Conservation (phyloP, 1,140 invertebrate genomes). For the Drosophila santomea region DNA sequence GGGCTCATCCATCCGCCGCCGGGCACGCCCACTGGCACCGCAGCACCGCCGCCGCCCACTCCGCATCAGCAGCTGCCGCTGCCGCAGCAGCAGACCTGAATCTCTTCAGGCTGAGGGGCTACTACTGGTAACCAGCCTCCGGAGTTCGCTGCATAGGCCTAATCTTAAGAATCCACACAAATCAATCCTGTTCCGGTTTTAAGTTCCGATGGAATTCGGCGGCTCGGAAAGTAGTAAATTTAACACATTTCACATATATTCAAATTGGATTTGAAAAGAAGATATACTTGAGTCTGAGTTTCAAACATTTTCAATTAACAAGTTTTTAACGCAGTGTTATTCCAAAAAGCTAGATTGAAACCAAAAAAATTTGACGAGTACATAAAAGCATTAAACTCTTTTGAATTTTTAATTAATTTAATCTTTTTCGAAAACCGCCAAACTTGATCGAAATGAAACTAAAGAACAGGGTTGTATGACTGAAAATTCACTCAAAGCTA, state of each 20-base stretch:
- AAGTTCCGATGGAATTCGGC: background rate
- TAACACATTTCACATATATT: background rate
- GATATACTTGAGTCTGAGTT: background rate
- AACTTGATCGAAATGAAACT: slow-evolving; percentile 5
- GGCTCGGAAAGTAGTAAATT: background rate
- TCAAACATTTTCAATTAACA: background rate
- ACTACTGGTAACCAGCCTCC: slow-evolving; percentile 39
- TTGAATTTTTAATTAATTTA: too few relatives aligned
- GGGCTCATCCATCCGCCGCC: slow-evolving; percentile 13
- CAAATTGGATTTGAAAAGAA: background rate
- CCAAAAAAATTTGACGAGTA: background rate
- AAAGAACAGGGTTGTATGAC: slow-evolving; percentile 46
- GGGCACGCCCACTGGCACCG: slow-evolving; percentile 26
- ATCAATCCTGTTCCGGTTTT: slow-evolving; percentile 13
- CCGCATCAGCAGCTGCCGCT: slow-evolving; percentile 31
- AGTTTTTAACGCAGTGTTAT: too few relatives aligned
- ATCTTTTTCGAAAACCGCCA: background rate
- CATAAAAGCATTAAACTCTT: background rate
- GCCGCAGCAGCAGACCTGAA: slow-evolving; percentile 41
- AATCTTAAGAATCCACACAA: slow-evolving; percentile 37
- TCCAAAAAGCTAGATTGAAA: slow-evolving; percentile 8
- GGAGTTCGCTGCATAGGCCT: background rate
- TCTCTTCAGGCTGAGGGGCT: slow-evolving; percentile 32
- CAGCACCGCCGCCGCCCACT: slow-evolving; percentile 12
- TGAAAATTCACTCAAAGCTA: slow-evolving; percentile 65